A percentile compares a stretch with the other conserved stretches of the same genome.
Conservation (phyloP, 2,797 vertebrate species). For the Myripristis murdjan region DNA sequence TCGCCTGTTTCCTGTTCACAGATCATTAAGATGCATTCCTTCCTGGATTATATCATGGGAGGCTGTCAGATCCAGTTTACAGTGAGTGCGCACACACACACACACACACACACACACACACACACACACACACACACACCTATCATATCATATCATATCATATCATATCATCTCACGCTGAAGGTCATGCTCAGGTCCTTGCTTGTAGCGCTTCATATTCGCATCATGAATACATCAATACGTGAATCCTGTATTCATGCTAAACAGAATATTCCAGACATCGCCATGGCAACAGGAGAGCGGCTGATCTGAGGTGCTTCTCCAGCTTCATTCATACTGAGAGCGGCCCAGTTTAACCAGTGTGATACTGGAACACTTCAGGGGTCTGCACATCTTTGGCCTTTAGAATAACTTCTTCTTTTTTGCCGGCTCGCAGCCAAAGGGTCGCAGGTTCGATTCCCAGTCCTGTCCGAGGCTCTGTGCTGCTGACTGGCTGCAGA, state of each 20-base stretch:
- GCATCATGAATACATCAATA: not conserved
- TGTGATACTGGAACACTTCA: too few species aligned
- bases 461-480: too few species aligned
- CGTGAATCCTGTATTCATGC: not conserved
- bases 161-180: not conserved
- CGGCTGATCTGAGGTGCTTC: too few species aligned
- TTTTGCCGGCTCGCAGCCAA: too few species aligned
- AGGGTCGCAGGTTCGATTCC: too few species aligned
- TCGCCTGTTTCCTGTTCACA: conserved; percentile 55
- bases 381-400: too few species aligned
- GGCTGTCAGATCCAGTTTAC: conserved; percentile 93
- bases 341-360: too few species aligned
- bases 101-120: not conserved
- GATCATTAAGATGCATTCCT: conserved; percentile 93
- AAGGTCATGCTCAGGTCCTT: not conserved
- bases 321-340: too few species aligned
- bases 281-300: conserved; percentile 61
- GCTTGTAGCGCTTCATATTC: not conserved
- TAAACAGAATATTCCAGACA: not conserved
- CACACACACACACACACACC: conserved; percentile 1
- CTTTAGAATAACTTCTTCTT: too few species aligned
- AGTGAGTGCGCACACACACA: conserved; percentile 73
- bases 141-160: too few species aligned
- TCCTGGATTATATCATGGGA: conserved; percentile 93
- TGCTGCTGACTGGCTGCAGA: too few species aligned